Evolutionary conservation across 2,113 vertebrate genomes (phyloP), one percentile per base, ranked within the genome.

Genomic region (Oryzias celebensis): DNA sequence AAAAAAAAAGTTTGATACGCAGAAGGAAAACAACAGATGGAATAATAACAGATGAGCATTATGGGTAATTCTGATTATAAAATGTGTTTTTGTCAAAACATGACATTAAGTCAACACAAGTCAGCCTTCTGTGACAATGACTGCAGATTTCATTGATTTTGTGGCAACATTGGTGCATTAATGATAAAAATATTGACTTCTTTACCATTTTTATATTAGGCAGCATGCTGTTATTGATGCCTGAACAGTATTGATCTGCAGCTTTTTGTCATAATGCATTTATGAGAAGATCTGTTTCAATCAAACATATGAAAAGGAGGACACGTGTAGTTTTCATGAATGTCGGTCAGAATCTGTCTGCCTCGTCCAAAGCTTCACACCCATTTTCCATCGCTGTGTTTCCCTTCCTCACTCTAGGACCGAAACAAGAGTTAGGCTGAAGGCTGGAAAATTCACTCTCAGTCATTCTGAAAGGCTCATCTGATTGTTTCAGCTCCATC

Each of bases 191-290:
- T 77, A 82, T 80, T 65, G 81, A 80, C 57, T 46, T 16, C 6
- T 26, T 55, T 44, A 65, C 67, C 57, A 71, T 81, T 73, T 68
- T 80, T 56, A 85, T 70, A 72, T 80, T 71, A 56, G 51, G 71
- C 53, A 64, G 49, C 41, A 59, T 85, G 75, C 70, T 71, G 55
- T 71, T 71, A 78, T 81, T 62, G 71, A 78, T 63, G 67, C 69
- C 28, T 67, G 63, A 15, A 2, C 42, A 45, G 16, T 47, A 80
- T 79, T 60, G 68, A 78, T 63, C 43, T 22, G 36, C 18, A n/a
- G 2, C 1, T 22, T 78, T 68, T 24, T 77, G 77, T 68, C 77
- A 81, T 68, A 68, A 75, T 31, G 70, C 15, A 7, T 82, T 77
- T 71, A 73, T 65, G 57, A 80, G 68, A 62, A 70, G 51, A 58